Base-by-base conservation (phyloP, 1,140 invertebrate species). In the Babylonia areolata region DNA sequence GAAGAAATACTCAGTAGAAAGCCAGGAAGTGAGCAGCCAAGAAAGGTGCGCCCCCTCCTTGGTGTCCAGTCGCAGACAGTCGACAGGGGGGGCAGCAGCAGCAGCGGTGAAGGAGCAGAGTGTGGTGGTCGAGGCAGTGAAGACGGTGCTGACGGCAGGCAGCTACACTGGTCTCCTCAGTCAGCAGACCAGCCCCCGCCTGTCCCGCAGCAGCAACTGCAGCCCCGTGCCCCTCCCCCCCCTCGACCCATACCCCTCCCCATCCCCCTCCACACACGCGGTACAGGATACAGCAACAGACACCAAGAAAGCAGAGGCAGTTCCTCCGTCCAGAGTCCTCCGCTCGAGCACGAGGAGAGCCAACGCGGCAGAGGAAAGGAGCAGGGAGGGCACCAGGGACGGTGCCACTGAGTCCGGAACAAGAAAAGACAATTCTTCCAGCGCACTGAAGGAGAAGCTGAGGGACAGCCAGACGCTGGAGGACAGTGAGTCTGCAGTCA, bases 61-160 rank as follows among this genome's bases (percentile, higher is more conserved):
- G n/a, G n/a, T n/a, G n/a, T n/a, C n/a, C n/a, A n/a, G n/a, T n/a
- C n/a, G n/a, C n/a, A n/a, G 46, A 20, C 46, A 11, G 46, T 11
- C 6, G 46, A 51, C 6, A 20, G 20, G 46, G 46, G 46, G 46
- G 46, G 20, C 9, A 20, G 6, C 46, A 11, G 46, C 20, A 20
- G 6, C 58, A 5, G 58, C 28, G 23, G 15, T 23, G 58, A 6
- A 23, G 42, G 86, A 85, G 39, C 84, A 83, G 11, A 86, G 79
- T 89, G 92, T 93, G 33, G 91, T 93, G 31, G 92, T 93, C 17
- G 92, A 93, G 87, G 82, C 89, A 31, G 87, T 93, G 5, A 86
- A 90, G n/a, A 81, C 88, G 39, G 69, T 87, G 54, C 84, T 85
- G 40, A 77, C 85, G 12, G 64, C 51, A 20, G 54, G 35, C n/a